These are phyloP conservation scores for Drosophila nr. fundita DNA, from an alignment of 2,888 invertebrate genomes.

Conservation along the genomic window DNA sequence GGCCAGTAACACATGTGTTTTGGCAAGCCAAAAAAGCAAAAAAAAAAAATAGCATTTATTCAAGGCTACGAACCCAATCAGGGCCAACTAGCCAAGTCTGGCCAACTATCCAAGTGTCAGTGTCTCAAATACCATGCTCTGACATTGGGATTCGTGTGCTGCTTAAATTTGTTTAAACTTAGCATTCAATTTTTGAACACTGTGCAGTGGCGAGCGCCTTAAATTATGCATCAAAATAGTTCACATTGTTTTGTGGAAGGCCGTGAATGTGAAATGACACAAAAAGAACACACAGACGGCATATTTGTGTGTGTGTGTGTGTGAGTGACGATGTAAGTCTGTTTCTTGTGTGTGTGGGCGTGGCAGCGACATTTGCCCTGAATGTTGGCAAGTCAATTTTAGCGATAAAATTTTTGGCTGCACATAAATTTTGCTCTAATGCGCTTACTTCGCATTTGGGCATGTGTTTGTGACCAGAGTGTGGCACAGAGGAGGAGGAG, in stretches of 20 bases:
- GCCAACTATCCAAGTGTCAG: not conserved
- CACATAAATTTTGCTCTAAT: conserved; percentile 74
- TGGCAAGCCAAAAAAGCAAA: not conserved
- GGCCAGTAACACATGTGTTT: conserved; percentile 42
- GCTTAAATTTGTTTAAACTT: conserved; percentile 50
- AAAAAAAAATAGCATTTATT: conserved; percentile 49
- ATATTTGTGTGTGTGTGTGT: conserved; percentile 3
- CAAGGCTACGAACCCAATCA: conserved; percentile 60
- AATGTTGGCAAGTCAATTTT: conserved; percentile 65
- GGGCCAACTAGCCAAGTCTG: conserved; percentile 46
- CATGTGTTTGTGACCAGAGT: conserved; percentile 4
- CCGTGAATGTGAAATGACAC: conserved; percentile 60
- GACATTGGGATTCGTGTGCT: conserved; percentile 18
- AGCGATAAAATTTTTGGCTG: conserved; percentile 63
- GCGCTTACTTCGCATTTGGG: conserved; percentile 62
- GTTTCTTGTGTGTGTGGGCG: conserved; percentile 31
- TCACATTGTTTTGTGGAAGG: conserved; percentile 35
- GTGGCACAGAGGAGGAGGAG: not conserved
- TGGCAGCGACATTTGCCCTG: conserved; percentile 48
- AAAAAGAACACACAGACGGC: conserved; percentile 25
- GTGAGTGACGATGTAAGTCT: not conserved
- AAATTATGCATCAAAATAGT: conserved; percentile 72
- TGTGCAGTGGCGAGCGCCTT: conserved; percentile 31
- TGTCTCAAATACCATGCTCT: not conserved
- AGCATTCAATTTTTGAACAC: conserved; percentile 44